These are phyloP conservation scores for Salticus scenicus DNA, from an alignment of 2,888 invertebrate species.

Conservation along the genomic window DNA sequence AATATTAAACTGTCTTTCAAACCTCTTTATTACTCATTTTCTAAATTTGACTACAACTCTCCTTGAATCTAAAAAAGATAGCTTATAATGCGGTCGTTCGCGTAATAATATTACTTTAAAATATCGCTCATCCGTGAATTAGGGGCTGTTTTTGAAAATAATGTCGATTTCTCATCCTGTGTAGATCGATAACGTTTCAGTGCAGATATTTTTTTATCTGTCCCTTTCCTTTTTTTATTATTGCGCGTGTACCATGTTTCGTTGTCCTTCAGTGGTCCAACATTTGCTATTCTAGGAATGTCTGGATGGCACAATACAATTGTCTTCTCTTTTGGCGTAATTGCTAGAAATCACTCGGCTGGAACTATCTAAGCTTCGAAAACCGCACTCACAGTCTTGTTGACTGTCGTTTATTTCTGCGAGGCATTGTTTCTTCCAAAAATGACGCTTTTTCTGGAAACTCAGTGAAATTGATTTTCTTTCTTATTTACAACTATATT, in stretches of 20 bases:
- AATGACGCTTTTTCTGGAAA: neutral
- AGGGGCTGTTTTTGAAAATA: too few species aligned
- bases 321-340: neutral
- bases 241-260: neutral
- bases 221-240: neutral
- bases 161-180: too few species aligned
- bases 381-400: neutral
- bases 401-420: neutral
- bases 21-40: too few species aligned
- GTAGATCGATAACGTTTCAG: too few species aligned
- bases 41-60: too few species aligned
- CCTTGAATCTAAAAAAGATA: too few species aligned
- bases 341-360: neutral
- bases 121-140: too few species aligned
- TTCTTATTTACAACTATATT: too few species aligned
- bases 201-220: neutral
- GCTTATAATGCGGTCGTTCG: too few species aligned
- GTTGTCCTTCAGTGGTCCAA: constrained; percentile 5
- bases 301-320: constrained; percentile 12
- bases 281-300: constrained; percentile 9
- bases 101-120: too few species aligned
- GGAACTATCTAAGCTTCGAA: neutral
- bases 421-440: neutral
- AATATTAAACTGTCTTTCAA: too few species aligned
- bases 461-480: too few species aligned